A percentile compares a stretch with the other conserved stretches of the same genome.
phyloP scores from a whole-genome alignment of 1,140 invertebrate species.

The Halyomorpha halys region DNA sequence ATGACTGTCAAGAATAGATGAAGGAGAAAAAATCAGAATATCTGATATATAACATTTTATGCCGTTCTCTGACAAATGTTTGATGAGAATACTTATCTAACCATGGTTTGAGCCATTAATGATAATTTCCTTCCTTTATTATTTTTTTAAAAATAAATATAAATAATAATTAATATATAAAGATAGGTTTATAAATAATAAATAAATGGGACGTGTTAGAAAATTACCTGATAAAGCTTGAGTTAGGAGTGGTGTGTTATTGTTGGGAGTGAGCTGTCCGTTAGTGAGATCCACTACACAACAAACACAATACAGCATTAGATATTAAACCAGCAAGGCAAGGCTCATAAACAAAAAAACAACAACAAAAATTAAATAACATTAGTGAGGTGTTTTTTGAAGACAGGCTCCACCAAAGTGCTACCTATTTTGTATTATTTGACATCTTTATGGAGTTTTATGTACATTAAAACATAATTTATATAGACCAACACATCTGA shows the following conservation, averaged over 20 bases:
- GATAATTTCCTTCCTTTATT: no score
- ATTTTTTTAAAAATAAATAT: slow-evolving; percentile 2
- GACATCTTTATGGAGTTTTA: no score
- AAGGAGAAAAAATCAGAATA: no score
- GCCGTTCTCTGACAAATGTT: no score
- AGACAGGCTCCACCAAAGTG: not conserved
- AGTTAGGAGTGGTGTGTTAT: slow-evolving; percentile 85
- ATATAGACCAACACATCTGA: no score
- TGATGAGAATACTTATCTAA: no score
- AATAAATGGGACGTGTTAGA: slow-evolving; percentile 1
- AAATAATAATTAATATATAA: not conserved
- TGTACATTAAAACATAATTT: no score
- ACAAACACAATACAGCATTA: slow-evolving; percentile 16
- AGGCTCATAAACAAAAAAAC: not conserved
- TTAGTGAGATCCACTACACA: slow-evolving; percentile 81
- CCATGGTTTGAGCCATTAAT: no score
- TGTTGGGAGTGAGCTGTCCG: slow-evolving; percentile 86
- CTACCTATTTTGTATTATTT: no score
- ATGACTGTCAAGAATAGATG: no score
- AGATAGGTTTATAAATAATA: no score
- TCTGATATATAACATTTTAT: no score
- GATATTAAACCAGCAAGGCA: not conserved
- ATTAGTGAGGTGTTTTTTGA: not conserved
- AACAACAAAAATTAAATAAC: not conserved
- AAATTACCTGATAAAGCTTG: slow-evolving; percentile 84